Percentiles rank a stretch among this genome's conserved stretches.
phyloP scores from a whole-genome alignment of 1,140 invertebrate species.

The Nomia melanderi region DNA sequence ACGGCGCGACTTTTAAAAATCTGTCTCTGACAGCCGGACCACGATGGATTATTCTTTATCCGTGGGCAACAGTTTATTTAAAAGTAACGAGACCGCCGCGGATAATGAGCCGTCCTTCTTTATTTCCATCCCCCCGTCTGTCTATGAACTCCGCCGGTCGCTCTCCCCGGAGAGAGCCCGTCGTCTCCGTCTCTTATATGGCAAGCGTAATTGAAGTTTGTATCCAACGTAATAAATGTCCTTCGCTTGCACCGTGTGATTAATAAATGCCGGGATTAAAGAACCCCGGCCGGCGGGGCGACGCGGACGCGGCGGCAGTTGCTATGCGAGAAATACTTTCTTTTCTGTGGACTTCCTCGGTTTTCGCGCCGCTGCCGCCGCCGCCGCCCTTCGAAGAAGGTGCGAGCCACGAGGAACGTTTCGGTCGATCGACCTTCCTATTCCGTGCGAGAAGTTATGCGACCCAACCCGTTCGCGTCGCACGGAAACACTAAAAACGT shows the following conservation, averaged over 20 bases:
- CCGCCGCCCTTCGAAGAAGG: not conserved
- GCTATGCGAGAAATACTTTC: constrained; percentile 12
- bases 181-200: constrained; percentile 29
- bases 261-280: constrained; percentile 50
- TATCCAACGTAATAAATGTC: constrained; percentile 47
- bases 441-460: not conserved
- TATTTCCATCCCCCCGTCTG: constrained; percentile 41
- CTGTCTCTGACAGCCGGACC: constrained; percentile 70
- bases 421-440: not conserved
- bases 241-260: constrained; percentile 36
- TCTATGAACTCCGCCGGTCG: constrained; percentile 24
- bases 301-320: constrained; percentile 5
- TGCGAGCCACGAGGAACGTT: not conserved
- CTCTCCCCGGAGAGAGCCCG: constrained; percentile 20
- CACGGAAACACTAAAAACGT: too few relatives aligned
- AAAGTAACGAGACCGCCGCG: constrained; percentile 54
- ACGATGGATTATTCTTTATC: constrained; percentile 67
- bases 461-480: too few relatives aligned
- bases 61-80: constrained; percentile 57
- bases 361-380: constrained; percentile 4
- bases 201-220: constrained; percentile 48
- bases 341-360: too few relatives aligned
- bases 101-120: constrained; percentile 55
- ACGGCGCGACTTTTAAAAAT: constrained; percentile 72
- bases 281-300: constrained; percentile 6